Conservation (phyloP, 2,888 invertebrate species). For the Selenia dentaria region DNA sequence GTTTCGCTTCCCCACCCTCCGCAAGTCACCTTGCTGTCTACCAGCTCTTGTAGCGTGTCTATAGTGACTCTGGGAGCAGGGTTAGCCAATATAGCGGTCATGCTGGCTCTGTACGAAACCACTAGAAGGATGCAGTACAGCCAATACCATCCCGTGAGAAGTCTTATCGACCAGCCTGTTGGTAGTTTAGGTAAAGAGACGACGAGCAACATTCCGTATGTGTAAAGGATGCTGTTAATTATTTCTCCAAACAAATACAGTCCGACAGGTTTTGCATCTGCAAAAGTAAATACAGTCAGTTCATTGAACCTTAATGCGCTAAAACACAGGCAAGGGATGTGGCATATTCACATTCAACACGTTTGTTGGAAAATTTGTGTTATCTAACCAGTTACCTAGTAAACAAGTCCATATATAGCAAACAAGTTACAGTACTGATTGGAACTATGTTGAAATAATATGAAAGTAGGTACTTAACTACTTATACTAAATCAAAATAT, state of each 20-base stretch:
- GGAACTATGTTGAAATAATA: too few species aligned
- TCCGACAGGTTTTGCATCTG: constrained; percentile 76
- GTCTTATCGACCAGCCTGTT: constrained; percentile 90
- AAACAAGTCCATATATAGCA: too few species aligned
- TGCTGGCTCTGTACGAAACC: constrained; percentile 92
- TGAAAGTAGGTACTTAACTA: too few species aligned
- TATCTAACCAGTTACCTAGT: too few species aligned
- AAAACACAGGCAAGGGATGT: too few species aligned
- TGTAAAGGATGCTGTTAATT: constrained; percentile 90
- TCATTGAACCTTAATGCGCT: too few species aligned
- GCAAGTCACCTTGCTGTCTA: constrained; percentile 86
- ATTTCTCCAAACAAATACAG: constrained; percentile 89
- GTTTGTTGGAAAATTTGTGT: too few species aligned
- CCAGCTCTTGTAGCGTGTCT: constrained; percentile 89
- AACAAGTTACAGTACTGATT: too few species aligned
- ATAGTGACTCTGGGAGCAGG: constrained; percentile 92
- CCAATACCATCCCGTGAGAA: constrained; percentile 95
- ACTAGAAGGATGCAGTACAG: constrained; percentile 92
- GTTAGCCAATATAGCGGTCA: constrained; percentile 93
- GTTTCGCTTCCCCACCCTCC: constrained; percentile 91
- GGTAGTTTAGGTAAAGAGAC: constrained; percentile 92
- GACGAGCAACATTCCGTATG: constrained; percentile 92
- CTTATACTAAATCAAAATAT: too few species aligned
- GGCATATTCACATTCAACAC: too few species aligned
- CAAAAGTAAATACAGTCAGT: constrained; percentile 35